Conservation (phyloP, 2,888 invertebrate genomes). For the Callosobruchus maculatus region DNA sequence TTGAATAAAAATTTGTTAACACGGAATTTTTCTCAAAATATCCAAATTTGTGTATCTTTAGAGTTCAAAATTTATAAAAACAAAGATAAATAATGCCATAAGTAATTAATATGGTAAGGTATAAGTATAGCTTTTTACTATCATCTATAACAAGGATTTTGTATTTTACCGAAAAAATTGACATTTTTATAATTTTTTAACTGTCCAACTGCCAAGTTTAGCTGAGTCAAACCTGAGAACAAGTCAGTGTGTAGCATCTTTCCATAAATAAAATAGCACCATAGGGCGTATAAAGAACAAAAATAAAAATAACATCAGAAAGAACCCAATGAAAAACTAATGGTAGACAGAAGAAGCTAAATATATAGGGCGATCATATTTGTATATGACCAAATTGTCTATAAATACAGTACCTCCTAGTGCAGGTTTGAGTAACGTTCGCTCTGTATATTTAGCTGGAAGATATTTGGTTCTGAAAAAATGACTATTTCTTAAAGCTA, state of each 20-base stretch:
- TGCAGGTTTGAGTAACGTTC: not conserved
- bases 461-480: conserved; percentile 33
- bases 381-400: not conserved
- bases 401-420: not conserved
- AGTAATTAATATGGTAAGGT: too few relatives aligned
- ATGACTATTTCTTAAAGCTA: conserved; percentile 24
- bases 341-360: not conserved
- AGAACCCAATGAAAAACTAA: not conserved
- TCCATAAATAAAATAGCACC: conserved; percentile 8
- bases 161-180: too few relatives aligned
- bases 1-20: too few relatives aligned
- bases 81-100: too few relatives aligned
- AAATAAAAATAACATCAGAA: conserved; percentile 2
- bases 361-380: conserved; percentile 1
- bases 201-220: not conserved
- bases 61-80: too few relatives aligned
- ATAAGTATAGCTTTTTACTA: too few relatives aligned
- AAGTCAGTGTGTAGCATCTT: not conserved
- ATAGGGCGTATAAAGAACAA: conserved; percentile 9
- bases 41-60: too few relatives aligned
- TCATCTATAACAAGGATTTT: too few relatives aligned
- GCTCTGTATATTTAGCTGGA: not conserved
- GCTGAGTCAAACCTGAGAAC: not conserved
- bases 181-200: not conserved
- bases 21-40: too few relatives aligned